Evolutionary conservation across 2,888 invertebrate species (phyloP), one percentile per base, ranked within the genome.

Genomic region (Bimastos eiseni): DNA sequence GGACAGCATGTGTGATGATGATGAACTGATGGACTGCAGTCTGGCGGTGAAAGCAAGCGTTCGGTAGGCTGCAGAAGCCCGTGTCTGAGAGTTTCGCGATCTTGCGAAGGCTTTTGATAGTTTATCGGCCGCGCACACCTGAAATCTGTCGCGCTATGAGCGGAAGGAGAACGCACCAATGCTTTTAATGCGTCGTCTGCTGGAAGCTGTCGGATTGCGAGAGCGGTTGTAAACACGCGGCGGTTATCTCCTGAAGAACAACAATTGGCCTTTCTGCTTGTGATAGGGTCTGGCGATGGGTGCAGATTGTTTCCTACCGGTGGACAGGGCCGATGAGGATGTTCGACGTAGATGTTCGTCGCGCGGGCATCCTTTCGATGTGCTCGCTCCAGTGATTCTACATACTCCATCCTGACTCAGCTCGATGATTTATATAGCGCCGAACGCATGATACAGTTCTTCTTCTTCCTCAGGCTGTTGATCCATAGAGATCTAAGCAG

Each of bases 261-360:
- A 38, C 44, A 44, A 30, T 55, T 70, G 6, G 17, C 70, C 70
- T 70, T 70, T 70, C 70, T n/a, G n/a, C 21, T 37, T 21, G 86
- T 3, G 11, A 19, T 13, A 86, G 86, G 86, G 36, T 34, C 34
- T 34, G 86, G 86, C 86, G 37, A 34, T 21, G 86, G 30, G 1
- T 84, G 84, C 24, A 24, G 49, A 24, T 5, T 49, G 49, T 24
- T 49, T 49, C 49, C 49, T 1, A 2, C 49, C 21, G 84, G 30
- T 15, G 34, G 84, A 84, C 84, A 84, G 34, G 86, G 30, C 24
- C 86, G 86, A 17, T n/a, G 86, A 30, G 86, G 86, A 17, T 36
- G 34, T 19, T 86, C 86, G 24, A 86, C 86, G 86, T 86, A 86
- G 21, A 86, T 86, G 24, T 86, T 86, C 86, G 34, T 37, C 86